Base-by-base conservation (phyloP, 2,113 vertebrate genomes). In the Melanerpes aurifrons region DNA sequence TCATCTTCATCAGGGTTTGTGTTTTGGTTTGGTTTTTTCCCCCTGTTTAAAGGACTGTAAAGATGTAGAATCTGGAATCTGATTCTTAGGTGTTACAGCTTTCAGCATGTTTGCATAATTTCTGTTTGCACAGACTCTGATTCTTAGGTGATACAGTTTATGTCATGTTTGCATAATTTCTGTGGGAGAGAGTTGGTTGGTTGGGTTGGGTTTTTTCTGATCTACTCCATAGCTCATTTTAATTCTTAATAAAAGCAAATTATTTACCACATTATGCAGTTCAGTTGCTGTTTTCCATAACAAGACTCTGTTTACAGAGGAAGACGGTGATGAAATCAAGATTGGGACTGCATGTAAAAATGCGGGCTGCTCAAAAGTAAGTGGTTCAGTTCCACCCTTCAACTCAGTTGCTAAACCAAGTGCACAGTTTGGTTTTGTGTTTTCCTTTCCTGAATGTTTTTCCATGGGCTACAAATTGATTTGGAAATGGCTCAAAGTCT, bases 291-390 rank as follows among this genome's bases (percentile, higher is more conserved):
- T 78, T 92, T 87, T 75, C 20, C 89, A 0, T 89, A 78, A 92
- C 80, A 18, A 5, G 3, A 28, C 6, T 92, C 20, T 94, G 21
- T 90, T 98, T 97, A 67, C 90, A 99, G 99, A 99, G 88, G 98
- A 99, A 76, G 98, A 99, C 28, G 91, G 96, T 63, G 98, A 99
- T 92, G 99, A 99, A 97, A 97, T 99, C 97, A 99, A 99, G 97
- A 97, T 98, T 81, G 99, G 99, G 84, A 99, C 98, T 0, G 90
- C 97, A 17, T 99, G 99, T 98, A 99, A 99, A 98, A 99, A 99
- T 90, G 98, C 98, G 96, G 99, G 99, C 40, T 99, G 99, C 94
- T 98, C 97, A 50, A 99, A 99, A 98, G 99, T 99, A 98, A 86
- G 79, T 95, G 47, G 3, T 80, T 89, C 12, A 22, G 32, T 79